Evolutionary conservation across 2,797 vertebrate species (phyloP).

Genomic region (Ptychobarbus kaznakovi): DNA sequence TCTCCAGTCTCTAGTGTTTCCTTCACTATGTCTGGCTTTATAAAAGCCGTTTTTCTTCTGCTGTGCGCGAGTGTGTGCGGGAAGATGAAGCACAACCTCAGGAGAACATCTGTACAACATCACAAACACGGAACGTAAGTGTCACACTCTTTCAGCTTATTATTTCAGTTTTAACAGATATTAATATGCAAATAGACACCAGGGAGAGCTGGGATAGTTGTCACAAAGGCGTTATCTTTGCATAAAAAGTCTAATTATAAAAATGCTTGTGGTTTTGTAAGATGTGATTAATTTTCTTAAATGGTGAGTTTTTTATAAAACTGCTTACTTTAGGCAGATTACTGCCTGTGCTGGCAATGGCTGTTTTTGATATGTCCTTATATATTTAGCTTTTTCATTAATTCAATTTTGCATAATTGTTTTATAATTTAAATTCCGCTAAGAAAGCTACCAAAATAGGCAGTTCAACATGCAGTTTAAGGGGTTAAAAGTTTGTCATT

Average conservation of each 20-base stretch:
- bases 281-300: no score
- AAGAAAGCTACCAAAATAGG: no score
- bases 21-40: slow-evolving; percentile 79
- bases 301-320: neutral
- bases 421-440: neutral
- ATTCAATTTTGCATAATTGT: neutral
- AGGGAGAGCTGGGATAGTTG: neutral
- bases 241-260: neutral
- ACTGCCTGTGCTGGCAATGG: neutral
- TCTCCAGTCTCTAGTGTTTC: neutral
- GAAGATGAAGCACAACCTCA: slow-evolving; percentile 81
- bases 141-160: neutral
- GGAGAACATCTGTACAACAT: slow-evolving; percentile 79
- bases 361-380: neutral
- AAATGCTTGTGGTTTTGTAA: neutral
- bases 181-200: no score
- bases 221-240: neutral
- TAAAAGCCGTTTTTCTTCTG: slow-evolving; percentile 77
- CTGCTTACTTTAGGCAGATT: neutral
- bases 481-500: neutral
- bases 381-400: neutral
- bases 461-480: no score
- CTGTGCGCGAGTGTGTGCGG: slow-evolving; percentile 78
- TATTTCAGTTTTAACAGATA: neutral
- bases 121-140: slow-evolving; percentile 81